Conservation (phyloP, 2,797 vertebrate genomes). For the Premnoplex brunnescens region DNA sequence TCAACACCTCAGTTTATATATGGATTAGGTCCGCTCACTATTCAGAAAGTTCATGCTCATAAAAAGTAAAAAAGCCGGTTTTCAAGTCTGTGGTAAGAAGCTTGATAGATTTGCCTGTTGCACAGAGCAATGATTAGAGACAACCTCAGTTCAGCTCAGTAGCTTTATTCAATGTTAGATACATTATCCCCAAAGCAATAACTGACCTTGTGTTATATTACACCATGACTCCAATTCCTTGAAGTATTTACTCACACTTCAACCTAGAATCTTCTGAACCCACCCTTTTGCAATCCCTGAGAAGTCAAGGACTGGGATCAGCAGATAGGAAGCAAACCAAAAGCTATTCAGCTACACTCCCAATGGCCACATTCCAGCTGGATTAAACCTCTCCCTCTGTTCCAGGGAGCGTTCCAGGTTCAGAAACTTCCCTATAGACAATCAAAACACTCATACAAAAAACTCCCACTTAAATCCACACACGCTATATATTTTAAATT, state of each 20-base stretch:
- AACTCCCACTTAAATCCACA: not conserved
- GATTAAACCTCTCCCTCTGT: conserved; percentile 30
- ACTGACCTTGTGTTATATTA: not conserved
- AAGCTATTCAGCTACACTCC: not conserved
- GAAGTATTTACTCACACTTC: not conserved
- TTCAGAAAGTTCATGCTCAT: not conserved
- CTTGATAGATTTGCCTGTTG: not conserved
- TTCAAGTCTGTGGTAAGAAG: not conserved
- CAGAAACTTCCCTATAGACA: not conserved
- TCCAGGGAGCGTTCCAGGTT: not conserved
- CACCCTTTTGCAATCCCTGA: not conserved
- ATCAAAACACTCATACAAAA: not conserved
- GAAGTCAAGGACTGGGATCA: not conserved
- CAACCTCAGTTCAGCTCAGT: not conserved
- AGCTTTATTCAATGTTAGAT: not conserved
- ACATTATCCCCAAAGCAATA: not conserved
- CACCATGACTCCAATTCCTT: not conserved
- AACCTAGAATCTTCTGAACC: not conserved
- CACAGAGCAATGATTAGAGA: not conserved
- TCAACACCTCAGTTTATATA: not conserved
- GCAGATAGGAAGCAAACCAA: conserved; percentile 10
- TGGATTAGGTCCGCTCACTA: not conserved
- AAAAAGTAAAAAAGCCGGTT: not conserved
- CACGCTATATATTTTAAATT: not conserved
- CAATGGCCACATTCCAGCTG: not conserved